Base-by-base conservation (phyloP, 1,140 invertebrate species). In the Arctopsyche grandis region DNA sequence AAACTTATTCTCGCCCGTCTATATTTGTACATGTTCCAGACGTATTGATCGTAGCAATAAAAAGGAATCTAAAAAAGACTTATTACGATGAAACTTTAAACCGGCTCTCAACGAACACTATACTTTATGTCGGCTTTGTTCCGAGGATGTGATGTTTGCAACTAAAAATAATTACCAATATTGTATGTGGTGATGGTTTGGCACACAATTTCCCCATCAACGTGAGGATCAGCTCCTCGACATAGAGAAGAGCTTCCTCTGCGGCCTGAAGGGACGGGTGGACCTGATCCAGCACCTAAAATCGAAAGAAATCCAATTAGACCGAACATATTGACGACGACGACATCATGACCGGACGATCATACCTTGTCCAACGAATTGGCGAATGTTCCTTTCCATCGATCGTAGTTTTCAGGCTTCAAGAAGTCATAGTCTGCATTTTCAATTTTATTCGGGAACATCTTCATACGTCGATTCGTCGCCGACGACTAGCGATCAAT, bases 211-310 rank as follows among this genome's bases (percentile, higher is more conserved):
- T 96, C 1, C 93, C 93, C 83, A 99, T 87, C 48, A 99, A 90
- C 76, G 95, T 93, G 16, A 99, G 88, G 84, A 98, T 97, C 58
- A 99, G 90, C 78, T 92, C 93, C 88, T 99, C 97, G 63, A 99
- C 95, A 86, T 97, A 98, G 75, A 96, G 92, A 82, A 99, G 89
- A 0, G 97, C 97, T 89, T 97, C 97, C 83, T 97, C 94, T 84
- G 94, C 92, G 21, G 95, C 95, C 80, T 91, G 92, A 83, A 99
- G 88, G 56, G 93, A 93, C 9, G 96, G 94, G 88, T 98, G 96
- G 70, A 97, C 95, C 88, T 97, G 95, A 83, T 95, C 93, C 87
- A 97, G 89, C 79, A 98, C 95, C 96, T 97, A 80, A 69, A n/a
- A n/a, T n/a, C n/a, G n/a, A n/a, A 85, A 69, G 7, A 5, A 44